These are phyloP conservation scores for Parapristionchus giblindavisi DNA, from an alignment of 2,888 invertebrate species.

Conservation along the genomic window DNA sequence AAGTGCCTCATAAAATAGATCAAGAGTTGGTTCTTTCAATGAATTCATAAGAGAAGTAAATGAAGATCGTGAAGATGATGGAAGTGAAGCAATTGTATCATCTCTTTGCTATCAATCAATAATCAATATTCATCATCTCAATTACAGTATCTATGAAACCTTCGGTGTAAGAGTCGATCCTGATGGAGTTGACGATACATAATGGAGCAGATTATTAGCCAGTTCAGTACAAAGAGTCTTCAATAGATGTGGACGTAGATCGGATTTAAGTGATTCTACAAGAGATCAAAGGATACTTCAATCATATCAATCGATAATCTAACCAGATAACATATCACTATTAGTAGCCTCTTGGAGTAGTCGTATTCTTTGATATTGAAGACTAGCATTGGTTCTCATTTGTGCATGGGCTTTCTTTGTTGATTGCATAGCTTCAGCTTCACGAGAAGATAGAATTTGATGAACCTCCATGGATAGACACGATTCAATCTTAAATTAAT, in stretches of 20 bases:
- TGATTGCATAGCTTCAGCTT: slow-evolving; percentile 29
- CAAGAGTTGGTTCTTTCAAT: slow-evolving; percentile 33
- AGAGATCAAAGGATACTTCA: neutral
- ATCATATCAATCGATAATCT: neutral
- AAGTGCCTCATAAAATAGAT: slow-evolving; percentile 32
- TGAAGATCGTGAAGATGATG: slow-evolving; percentile 5
- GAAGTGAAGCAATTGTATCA: slow-evolving; percentile 18
- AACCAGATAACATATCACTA: neutral
- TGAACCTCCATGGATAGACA: slow-evolving; percentile 1
- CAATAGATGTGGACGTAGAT: slow-evolving; percentile 51
- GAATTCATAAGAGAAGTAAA: slow-evolving; percentile 32
- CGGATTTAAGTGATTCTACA: slow-evolving; percentile 49
- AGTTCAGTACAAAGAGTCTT: slow-evolving; percentile 50
- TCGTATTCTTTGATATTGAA: slow-evolving; percentile 19
- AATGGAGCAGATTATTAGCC: slow-evolving; percentile 43
- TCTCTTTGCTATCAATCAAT: slow-evolving; percentile 30
- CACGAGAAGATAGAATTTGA: slow-evolving; percentile 11
- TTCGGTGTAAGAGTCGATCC: slow-evolving; percentile 28
- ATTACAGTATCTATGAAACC: neutral
- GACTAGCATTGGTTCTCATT: slow-evolving; percentile 16
- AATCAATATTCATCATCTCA: too few relatives aligned
- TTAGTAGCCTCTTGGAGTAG: slow-evolving; percentile 23
- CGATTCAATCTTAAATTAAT: slow-evolving; percentile 21
- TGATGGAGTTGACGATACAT: slow-evolving; percentile 1
- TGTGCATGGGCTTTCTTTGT: slow-evolving; percentile 36